Evolutionary conservation across 1,140 invertebrate genomes (phyloP), one percentile per base, ranked within the genome.

Genomic region (Calliphora vicina): DNA sequence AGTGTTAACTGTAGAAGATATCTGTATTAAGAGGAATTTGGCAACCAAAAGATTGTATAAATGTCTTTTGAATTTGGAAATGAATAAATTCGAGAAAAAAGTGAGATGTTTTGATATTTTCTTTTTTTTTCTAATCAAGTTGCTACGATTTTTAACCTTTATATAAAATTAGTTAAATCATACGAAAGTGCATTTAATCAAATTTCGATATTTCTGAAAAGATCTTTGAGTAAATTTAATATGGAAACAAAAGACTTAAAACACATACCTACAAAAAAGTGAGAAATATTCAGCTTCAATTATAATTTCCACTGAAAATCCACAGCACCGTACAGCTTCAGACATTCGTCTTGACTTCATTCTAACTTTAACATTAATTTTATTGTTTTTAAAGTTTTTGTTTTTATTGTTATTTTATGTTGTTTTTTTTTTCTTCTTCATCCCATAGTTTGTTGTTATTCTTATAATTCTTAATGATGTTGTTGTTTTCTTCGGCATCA

Each of bases 401-500:
- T n/a, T n/a, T 57, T 57, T 57, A 57, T 57, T 57, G 50, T 57
- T 57, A 57, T 57, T 57, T 57, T 57, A 57, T 13, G 15, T 57
- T 57, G 12, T 57, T 57, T 17, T 57, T 67, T 67, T 23, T 25
- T 23, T 25, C 9, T 67, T 67, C n/a, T 67, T 67, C 61, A 67
- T 23, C 61, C 9, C 9, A 67, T 23, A 67, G 20, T 67, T 67
- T 67, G 61, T 67, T 67, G 61, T 67, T 67, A 67, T 67, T 67
- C 61, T 67, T 67, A 67, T 67, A 67, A 67, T 67, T 67, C 61
- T 67, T 67, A 67, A 67, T 67, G 61, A 67, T 67, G 61, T 67
- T 67, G 61, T 67, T 67, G 61, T 67, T 67, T 25, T 67, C 61
- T 67, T 67, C 61, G 61, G 61, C 61, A 23, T 67, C 61, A 67